Percentiles rank a stretch among this genome's conserved stretches.
Conservation (phyloP, 1,140 invertebrate genomes). For the Augochlora pura region DNA sequence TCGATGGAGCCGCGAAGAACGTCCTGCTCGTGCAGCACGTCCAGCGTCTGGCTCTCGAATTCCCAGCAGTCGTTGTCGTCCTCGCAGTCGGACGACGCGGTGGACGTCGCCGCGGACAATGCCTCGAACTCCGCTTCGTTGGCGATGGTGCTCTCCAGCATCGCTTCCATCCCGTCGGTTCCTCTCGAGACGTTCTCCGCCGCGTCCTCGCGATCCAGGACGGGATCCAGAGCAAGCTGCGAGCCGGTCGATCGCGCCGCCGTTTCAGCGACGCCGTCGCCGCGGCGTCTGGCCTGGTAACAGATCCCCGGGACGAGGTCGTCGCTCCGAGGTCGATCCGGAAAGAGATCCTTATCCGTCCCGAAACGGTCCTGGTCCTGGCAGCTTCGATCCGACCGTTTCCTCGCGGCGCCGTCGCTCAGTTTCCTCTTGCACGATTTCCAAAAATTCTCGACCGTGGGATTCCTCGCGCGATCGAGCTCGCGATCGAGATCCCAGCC, state of each 20-base stretch:
- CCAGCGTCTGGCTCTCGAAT: too few relatives aligned
- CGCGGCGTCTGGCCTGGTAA: too few relatives aligned
- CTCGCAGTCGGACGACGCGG: too few relatives aligned
- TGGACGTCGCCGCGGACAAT: too few relatives aligned
- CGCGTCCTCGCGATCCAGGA: not conserved
- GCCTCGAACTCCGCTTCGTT: too few relatives aligned
- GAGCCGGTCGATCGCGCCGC: not conserved
- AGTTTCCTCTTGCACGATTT: slow-evolving; percentile 2
- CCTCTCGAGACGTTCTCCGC: not conserved
- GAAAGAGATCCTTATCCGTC: not conserved
- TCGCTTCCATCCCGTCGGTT: not conserved
- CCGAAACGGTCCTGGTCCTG: not conserved
- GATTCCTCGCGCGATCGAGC: not conserved
- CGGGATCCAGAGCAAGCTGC: too few relatives aligned
- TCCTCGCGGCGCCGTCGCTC: not conserved
- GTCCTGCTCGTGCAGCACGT: not conserved
- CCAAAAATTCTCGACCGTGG: not conserved
- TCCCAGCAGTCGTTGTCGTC: not conserved
- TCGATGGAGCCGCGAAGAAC: not conserved
- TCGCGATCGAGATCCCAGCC: not conserved
- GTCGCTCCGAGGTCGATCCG: not conserved
- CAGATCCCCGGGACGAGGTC: not conserved
- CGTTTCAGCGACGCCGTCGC: not conserved
- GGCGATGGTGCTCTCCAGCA: not conserved
- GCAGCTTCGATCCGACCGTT: not conserved